A percentile compares a stretch with the other conserved stretches of the same genome.
These are phyloP conservation scores for Thera obeliscata DNA, from an alignment of 2,888 invertebrate species.

Conservation along the genomic window DNA sequence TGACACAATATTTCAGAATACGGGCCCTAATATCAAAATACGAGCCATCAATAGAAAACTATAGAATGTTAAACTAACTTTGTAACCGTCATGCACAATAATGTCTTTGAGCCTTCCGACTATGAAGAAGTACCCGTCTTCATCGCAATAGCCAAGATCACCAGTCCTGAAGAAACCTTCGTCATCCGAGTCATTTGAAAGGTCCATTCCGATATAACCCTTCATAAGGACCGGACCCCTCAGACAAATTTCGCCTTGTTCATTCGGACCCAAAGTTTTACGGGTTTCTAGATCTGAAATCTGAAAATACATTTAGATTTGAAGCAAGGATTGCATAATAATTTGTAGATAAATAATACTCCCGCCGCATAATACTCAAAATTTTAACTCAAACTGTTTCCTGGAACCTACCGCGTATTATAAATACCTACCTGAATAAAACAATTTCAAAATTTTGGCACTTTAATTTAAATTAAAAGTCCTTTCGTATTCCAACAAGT, in stretches of 20 bases:
- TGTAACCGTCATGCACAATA: conserved; percentile 57
- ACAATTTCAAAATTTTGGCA: too few species aligned
- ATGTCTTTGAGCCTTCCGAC: conserved; percentile 66
- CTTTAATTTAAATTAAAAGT: too few species aligned
- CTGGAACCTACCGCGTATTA: too few species aligned
- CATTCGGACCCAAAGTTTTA: conserved; percentile 67
- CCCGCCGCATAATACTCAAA: too few species aligned
- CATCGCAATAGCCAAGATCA: conserved; percentile 67
- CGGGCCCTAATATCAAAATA: too few species aligned
- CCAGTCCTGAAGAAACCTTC: conserved; percentile 67
- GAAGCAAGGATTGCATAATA: too few species aligned
- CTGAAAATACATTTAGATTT: conserved; percentile 49
- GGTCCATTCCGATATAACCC: conserved; percentile 64
- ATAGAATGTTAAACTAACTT: conserved; percentile 47
- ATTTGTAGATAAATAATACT: too few species aligned
- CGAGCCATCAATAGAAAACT: not conserved
- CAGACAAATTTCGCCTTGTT: conserved; percentile 73
- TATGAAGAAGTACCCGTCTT: conserved; percentile 64
- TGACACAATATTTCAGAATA: not conserved
- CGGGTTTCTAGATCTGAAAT: conserved; percentile 74
- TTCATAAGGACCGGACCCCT: conserved; percentile 68
- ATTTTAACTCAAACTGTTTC: too few species aligned
- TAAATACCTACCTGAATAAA: too few species aligned
- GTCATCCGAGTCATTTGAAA: conserved; percentile 59
- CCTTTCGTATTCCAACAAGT: too few species aligned